Evolutionary conservation across 1,140 invertebrate genomes (phyloP), one percentile per base, ranked within the genome.

Genomic region (Lerema accius): DNA sequence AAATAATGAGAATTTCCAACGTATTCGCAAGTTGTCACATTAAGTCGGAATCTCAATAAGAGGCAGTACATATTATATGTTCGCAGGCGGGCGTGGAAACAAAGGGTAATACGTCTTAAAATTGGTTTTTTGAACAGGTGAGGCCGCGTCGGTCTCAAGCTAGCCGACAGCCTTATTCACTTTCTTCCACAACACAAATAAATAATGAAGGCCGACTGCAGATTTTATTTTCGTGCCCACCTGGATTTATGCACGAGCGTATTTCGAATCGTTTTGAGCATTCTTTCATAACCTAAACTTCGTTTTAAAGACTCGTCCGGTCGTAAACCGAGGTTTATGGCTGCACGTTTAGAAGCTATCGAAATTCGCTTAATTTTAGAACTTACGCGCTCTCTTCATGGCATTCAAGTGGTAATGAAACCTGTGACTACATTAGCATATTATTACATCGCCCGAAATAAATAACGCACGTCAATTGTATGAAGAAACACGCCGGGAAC

Each of bases 301-400:
- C 68, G 73, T 78, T 84, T 82, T 82, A 82, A 74, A 84, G 76
- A 78, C 77, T 77, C 65, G 56, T 59, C 63, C 76, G 70, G 43
- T 84, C 83, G 78, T 88, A 88, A 88, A 88, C 63, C 58, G 37
- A 53, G 63, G 69, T 87, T 87, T 85, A 87, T 83, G 78, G 79
- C 64, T 46, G 73, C 78, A 77, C 77, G 81, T 84, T 84, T 76
- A 72, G 77, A 73, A 77, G 69, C 67, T 72, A 77, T 82, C 71
- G 66, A 49, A 37, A 37, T 37, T n/a, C 35, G 75, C 73, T 80
- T 80, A 80, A 84, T 78, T 73, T 83, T 80, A 84, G 77, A 79
- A 62, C 65, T 83, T 82, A 78, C 80, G 78, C 73, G 73, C 78
- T 51, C 55, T 63, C 75, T 80, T 75, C 67, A 48, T 63, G 50